A percentile compares a stretch with the other conserved stretches of the same genome.
phyloP scores from a whole-genome alignment of 2,797 vertebrate species.

The Pteronotus mesoamericanus region DNA sequence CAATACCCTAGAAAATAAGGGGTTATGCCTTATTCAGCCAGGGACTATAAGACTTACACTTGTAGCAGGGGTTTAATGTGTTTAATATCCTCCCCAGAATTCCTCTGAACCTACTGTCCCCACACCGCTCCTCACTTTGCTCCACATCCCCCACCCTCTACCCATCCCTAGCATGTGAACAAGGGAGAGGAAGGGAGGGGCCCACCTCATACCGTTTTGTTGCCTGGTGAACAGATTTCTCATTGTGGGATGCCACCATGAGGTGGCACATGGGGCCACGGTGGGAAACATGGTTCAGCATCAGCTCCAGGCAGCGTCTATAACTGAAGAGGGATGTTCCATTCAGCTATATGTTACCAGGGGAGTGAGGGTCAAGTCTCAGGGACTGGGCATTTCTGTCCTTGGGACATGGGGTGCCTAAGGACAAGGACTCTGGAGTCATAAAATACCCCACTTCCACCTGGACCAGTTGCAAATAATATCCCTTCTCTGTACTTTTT shows the following conservation, averaged over 20 bases:
- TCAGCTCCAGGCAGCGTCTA: conserved; percentile 84
- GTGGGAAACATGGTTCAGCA: conserved; percentile 84
- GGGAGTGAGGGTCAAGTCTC: too few species aligned
- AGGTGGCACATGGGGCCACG: conserved; percentile 82
- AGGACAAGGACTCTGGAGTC: neutral
- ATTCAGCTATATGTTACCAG: neutral
- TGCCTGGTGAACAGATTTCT: conserved; percentile 86
- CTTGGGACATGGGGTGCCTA: neutral
- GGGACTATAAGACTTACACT: neutral
- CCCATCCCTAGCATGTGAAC: neutral
- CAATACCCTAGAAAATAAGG: neutral
- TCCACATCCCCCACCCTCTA: neutral
- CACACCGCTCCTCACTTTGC: neutral
- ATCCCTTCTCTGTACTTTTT: neutral
- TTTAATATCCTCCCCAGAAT: neutral
- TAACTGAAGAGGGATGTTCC: conserved; percentile 81
- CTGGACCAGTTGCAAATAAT: neutral
- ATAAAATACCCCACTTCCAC: neutral
- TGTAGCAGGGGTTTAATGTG: neutral
- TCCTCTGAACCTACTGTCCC: neutral
- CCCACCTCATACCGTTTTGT: conserved; percentile 80
- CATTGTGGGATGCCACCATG: conserved; percentile 93
- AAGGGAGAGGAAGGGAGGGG: neutral
- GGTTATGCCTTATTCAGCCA: neutral
- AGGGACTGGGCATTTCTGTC: neutral